Base-by-base conservation (phyloP, 2,113 vertebrate genomes). In the Patagioenas fasciata region DNA sequence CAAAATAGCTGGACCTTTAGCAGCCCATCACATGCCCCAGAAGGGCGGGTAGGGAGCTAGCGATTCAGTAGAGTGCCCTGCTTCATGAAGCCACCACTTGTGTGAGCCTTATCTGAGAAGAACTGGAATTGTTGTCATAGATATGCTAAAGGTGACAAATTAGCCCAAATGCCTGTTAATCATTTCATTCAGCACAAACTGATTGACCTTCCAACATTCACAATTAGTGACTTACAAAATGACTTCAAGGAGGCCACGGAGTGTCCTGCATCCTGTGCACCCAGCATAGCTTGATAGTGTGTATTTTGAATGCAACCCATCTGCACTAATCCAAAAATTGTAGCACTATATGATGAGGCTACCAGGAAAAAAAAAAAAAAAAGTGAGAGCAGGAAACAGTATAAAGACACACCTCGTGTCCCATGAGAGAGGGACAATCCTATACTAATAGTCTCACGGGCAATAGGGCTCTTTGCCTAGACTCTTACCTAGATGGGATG, bases 271-370 rank as follows among this genome's bases (percentile, higher is more conserved):
- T 47, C 42, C 31, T 32, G 19, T 26, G 28, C 38, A 29, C 23
- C 11, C 73, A 42, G 13, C 47, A 40, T 1, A 58, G 31, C 15
- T 15, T 0, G 0, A 58, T 50, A 7, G 0, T 19, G 0, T 15
- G 6, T 17, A 19, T 47, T 53, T 67, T 36, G 1, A 36, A 47
- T 26, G 25, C 16, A 42, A 42, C 9, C 4, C 1, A 0, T 18
- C 64, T 13, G 4, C 28, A 15, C 31, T 19, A 31, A 77, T 44
- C 26, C 13, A 31, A 66, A 89, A 66, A 79, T 7, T 21, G 26
- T 57, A 69, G 19, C 34, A 26, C 24, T 74, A 26, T 26, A 5
- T 28, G 36, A 32, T 51, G 36, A 16, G 24, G 23, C 18, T 57
- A 51, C 34, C 40, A 72, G 72, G 42, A 16, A 17, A 28, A 28